phyloP scores from a whole-genome alignment of 2,113 vertebrate genomes.

The Gallinago media region DNA sequence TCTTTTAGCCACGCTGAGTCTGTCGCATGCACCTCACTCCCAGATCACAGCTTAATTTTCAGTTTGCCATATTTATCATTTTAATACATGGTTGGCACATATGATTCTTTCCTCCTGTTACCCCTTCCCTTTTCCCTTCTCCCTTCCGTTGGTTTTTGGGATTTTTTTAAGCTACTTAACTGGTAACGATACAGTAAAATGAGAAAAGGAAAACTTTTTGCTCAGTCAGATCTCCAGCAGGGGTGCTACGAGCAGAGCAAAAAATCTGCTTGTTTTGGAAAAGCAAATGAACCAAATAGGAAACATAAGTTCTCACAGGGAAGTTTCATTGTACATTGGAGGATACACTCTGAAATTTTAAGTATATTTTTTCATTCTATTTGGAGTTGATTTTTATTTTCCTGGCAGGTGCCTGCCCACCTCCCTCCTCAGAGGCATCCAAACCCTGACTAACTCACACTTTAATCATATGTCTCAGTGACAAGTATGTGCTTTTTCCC shows the following conservation, averaged over 20 bases:
- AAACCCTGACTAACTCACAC: conserved; percentile 68
- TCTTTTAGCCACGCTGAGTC: not conserved
- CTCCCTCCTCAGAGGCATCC: conserved; percentile 50
- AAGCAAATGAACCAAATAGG: conserved; percentile 72
- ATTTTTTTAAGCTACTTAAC: conserved; percentile 4
- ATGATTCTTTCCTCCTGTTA: not conserved
- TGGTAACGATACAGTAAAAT: not conserved
- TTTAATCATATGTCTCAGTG: conserved; percentile 60
- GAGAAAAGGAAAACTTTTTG: conserved; percentile 27
- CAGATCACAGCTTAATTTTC: not conserved
- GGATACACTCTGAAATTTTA: conserved; percentile 50
- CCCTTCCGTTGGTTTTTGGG: not conserved
- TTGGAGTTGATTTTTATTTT: conserved; percentile 72
- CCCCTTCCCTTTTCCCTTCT: not conserved
- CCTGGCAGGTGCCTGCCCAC: conserved; percentile 69
- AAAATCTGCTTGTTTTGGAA: conserved; percentile 73
- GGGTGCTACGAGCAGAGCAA: conserved; percentile 61
- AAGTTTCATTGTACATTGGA: conserved; percentile 43
- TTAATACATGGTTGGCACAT: not conserved
- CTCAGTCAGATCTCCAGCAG: conserved; percentile 59
- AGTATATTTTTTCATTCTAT: conserved; percentile 62
- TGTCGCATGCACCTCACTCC: not conserved
- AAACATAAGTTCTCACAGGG: conserved; percentile 67
- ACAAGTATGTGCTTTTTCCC: conserved; percentile 32
- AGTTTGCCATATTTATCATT: not conserved